A percentile compares a stretch with the other conserved stretches of the same genome.
These are phyloP conservation scores for Brachymystax lenok DNA, from an alignment of 2,797 vertebrate genomes.

Conservation along the genomic window DNA sequence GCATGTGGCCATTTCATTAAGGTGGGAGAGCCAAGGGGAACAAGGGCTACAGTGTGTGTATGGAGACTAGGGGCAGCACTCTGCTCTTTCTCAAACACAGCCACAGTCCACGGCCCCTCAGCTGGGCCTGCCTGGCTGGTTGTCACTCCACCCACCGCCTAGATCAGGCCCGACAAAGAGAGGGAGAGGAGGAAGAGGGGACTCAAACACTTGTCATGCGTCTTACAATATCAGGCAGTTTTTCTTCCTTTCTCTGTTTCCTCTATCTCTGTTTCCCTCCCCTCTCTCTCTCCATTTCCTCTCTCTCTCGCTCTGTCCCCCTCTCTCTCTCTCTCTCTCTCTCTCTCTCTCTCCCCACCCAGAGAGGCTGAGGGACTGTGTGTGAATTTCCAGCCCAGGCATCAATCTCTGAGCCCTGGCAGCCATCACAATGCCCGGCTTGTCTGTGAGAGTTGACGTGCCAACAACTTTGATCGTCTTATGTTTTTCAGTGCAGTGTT, in stretches of 20 bases:
- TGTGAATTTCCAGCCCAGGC: constrained; percentile 23
- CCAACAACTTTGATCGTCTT: constrained; percentile 50
- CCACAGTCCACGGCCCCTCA: constrained; percentile 32
- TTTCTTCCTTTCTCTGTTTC: constrained; percentile 9
- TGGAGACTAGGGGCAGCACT: constrained; percentile 49
- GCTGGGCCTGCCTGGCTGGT: constrained; percentile 37
- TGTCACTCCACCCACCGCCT: constrained; percentile 41
- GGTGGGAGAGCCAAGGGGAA: constrained; percentile 53
- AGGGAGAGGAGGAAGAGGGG: constrained; percentile 44
- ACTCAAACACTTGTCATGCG: constrained; percentile 53
- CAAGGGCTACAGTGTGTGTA: constrained; percentile 58
- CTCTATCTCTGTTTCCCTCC: not conserved
- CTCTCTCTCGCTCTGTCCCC: constrained; percentile 28
- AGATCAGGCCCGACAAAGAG: constrained; percentile 29
- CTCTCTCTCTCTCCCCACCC: not conserved
- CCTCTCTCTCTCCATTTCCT: not conserved
- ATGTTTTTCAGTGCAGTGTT: constrained; percentile 37
- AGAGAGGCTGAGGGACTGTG: constrained; percentile 2
- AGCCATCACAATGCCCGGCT: constrained; percentile 48
- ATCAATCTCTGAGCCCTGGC: constrained; percentile 39
- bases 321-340: constrained; percentile 24
- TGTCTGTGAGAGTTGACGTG: constrained; percentile 44
- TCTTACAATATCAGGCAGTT: constrained; percentile 55
- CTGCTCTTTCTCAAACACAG: constrained; percentile 69
- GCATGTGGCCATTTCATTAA: constrained; percentile 76